Percentiles rank a stretch among this genome's conserved stretches.
Evolutionary conservation across 2,113 vertebrate genomes (phyloP).

Genomic region (Pedionomus torquatus): DNA sequence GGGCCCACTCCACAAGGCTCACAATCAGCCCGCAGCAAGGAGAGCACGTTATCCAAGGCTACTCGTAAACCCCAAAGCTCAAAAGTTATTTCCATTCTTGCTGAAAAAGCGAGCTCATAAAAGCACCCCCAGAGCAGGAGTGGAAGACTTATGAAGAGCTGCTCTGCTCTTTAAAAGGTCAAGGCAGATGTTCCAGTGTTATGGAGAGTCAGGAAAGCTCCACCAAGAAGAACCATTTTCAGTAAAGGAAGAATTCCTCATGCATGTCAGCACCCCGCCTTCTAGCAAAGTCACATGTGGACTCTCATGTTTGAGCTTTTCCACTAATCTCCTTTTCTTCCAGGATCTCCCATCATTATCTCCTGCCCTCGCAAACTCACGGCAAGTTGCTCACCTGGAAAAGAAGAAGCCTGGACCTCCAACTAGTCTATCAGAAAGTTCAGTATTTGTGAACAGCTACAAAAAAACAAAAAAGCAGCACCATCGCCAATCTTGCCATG

Average conservation of each 20-base stretch:
- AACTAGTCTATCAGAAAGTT: accelerated
- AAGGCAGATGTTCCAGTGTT: neutral
- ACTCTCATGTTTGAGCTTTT: neutral
- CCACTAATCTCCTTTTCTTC: neutral
- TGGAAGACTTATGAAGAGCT: neutral
- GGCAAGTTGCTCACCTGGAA: neutral
- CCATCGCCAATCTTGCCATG: neutral
- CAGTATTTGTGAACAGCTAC: neutral
- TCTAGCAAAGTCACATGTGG: neutral
- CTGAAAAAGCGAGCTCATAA: neutral
- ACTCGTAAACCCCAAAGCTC: neutral
- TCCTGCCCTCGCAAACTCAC: neutral
- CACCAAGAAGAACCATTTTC: neutral
- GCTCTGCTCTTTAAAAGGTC: neutral
- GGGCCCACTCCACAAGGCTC: neutral
- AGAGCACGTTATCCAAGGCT: neutral
- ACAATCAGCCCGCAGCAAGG: neutral
- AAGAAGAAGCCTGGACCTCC: neutral
- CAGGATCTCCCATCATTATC: neutral
- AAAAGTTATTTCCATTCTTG: neutral
- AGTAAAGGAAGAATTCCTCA: neutral
- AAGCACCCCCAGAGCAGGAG: neutral
- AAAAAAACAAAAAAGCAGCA: neutral
- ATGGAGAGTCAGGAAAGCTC: neutral
- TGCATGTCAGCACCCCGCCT: neutral